Evolutionary conservation across 1,140 invertebrate genomes (phyloP).

Genomic region (Habropoda laboriosa): DNA sequence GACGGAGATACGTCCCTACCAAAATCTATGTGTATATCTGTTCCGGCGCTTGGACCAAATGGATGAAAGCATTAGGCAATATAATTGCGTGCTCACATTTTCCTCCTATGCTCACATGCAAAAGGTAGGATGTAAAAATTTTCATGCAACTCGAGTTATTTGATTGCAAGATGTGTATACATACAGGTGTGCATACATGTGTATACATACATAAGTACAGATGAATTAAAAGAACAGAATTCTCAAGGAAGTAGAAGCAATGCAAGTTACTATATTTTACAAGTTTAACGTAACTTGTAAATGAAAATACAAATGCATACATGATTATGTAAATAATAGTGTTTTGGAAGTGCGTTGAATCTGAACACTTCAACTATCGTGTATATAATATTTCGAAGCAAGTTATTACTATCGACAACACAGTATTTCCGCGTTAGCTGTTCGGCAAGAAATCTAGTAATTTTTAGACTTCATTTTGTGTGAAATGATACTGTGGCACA

Average conservation of each 20-base stretch:
- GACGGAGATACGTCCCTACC: conserved; percentile 60
- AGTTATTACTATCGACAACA: conserved; percentile 45
- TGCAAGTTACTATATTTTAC: conserved; percentile 47
- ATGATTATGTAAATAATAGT: conserved; percentile 56
- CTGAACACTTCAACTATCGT: conserved; percentile 10
- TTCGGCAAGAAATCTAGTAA: conserved; percentile 10
- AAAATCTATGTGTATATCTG: conserved; percentile 66
- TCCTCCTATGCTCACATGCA: conserved; percentile 42
- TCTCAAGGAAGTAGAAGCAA: conserved; percentile 48
- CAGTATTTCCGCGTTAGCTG: conserved; percentile 18
- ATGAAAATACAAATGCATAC: conserved; percentile 17
- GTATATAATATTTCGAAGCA: conserved; percentile 40
- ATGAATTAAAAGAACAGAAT: conserved; percentile 31
- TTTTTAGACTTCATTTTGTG: conserved; percentile 1
- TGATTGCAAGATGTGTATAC: conserved; percentile 24
- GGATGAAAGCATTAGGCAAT: conserved; percentile 71
- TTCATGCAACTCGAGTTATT: conserved; percentile 29
- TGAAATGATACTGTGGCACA: conserved; percentile 10
- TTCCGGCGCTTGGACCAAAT: conserved; percentile 77
- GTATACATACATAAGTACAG: background rate
- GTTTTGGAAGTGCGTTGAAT: conserved; percentile 28
- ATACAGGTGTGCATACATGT: conserved; percentile 16
- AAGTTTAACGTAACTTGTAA: conserved; percentile 30
- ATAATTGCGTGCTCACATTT: conserved; percentile 55
- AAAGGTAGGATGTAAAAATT: conserved; percentile 56